These are phyloP conservation scores for Myodes glareolus DNA, from an alignment of 2,113 vertebrate species.

Conservation along the genomic window DNA sequence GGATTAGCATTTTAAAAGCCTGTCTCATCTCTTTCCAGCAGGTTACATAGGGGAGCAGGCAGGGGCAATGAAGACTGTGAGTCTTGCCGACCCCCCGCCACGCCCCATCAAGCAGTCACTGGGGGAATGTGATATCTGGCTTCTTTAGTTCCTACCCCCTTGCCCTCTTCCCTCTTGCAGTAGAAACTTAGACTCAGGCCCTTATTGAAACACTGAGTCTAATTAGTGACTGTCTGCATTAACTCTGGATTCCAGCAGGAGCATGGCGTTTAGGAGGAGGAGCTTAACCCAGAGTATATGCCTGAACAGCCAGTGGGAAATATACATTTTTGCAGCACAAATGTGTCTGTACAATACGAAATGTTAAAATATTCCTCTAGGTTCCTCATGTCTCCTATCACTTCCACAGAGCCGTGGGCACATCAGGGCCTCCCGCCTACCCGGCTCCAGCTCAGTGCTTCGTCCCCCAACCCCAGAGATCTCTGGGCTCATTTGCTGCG, in stretches of 20 bases:
- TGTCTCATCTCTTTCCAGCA: background rate
- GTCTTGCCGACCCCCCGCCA: no score
- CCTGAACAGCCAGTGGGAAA: background rate
- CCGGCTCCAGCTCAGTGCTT: background rate
- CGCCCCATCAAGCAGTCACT: background rate
- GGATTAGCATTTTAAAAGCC: background rate
- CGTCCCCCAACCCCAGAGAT: background rate
- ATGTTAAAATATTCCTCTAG: background rate
- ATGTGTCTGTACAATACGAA: background rate
- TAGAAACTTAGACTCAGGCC: background rate
- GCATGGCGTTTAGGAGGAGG: background rate
- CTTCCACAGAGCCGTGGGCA: background rate
- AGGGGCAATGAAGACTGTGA: background rate
- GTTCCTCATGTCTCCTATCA: background rate
- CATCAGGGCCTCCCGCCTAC: background rate
- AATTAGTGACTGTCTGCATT: background rate
- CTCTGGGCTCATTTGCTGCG: background rate
- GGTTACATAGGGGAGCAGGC: fast-evolving
- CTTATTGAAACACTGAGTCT: background rate
- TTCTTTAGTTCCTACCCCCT: no score
- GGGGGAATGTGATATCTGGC: background rate
- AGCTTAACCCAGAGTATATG: no score
- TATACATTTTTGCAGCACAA: background rate
- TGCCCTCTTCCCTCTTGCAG: fast-evolving
- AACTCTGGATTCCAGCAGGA: background rate